Conservation (phyloP, 2,888 invertebrate genomes). For the Sinotaia quadrata region DNA sequence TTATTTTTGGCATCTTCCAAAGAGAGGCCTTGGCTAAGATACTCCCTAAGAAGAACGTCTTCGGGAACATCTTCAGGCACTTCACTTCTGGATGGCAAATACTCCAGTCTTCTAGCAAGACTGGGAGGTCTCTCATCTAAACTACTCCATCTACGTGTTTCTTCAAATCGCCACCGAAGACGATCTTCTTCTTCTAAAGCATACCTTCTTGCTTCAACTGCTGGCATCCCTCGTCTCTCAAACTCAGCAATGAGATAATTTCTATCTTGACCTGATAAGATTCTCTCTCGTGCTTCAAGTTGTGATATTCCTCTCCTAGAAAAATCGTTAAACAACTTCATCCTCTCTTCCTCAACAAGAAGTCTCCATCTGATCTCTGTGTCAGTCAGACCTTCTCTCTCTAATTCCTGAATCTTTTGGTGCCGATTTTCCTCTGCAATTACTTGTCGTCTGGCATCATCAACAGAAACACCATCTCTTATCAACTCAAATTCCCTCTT, state of each 20-base stretch:
- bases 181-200: conserved; percentile 16
- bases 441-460: conserved; percentile 1
- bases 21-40: conserved; percentile 1
- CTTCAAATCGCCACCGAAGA: not conserved
- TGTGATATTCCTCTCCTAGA: conserved; percentile 20
- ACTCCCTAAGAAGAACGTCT: not conserved
- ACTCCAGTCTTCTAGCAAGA: not conserved
- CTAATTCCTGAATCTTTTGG: conserved; percentile 25
- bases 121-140: too few relatives aligned
- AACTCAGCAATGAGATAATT: conserved; percentile 9
- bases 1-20: conserved; percentile 21
- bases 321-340: conserved; percentile 35
- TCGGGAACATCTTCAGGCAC: not conserved
- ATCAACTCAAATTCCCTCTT: not conserved
- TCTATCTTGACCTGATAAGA: conserved; percentile 12
- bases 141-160: too few relatives aligned
- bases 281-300: conserved; percentile 12
- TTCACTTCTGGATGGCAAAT: not conserved
- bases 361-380: conserved; percentile 2
- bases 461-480: not conserved
- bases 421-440: conserved; percentile 16
- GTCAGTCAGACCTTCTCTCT: conserved; percentile 19
- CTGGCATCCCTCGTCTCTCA: conserved; percentile 17
- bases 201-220: conserved; percentile 1
- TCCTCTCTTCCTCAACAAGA: conserved; percentile 37